Base-by-base conservation (phyloP, 2,888 invertebrate genomes). In the Rotaria sp. region DNA sequence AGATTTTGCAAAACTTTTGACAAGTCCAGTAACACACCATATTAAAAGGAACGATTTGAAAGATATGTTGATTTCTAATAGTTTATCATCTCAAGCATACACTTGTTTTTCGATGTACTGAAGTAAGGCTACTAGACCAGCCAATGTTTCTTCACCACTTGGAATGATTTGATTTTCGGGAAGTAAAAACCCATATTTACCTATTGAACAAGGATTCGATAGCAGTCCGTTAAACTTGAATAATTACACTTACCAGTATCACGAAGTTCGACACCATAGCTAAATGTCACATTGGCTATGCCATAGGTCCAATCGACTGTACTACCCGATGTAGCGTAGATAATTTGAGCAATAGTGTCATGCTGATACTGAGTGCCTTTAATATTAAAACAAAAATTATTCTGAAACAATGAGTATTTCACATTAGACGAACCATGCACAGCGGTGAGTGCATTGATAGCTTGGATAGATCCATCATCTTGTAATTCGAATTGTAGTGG, bases 131-230 rank as follows among this genome's bases (percentile, higher is more conserved):
- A 45, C 1, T 41, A 11, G 8, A 41, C 35, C 80, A 45, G 80
- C 84, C 15, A 86, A 84, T 67, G 86, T 86, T 74, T 86, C 86
- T 50, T 84, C 48, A 48, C 86, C 86, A 21, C 50, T 59, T 52
- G 86, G 86, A 50, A 86, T 86, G 67, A 86, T 86, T 84, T 86
- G 86, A 57, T 86, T 50, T 30, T 59, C 84, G 4, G 86, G 86
- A 4, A 86, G 41, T 45, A 84, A 15, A 86, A 86, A 86, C 38
- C 86, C 86, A 67, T 59, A 52, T 84, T 21, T 24, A 35, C 67
- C 67, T 67, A 67, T 35, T 35, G 30, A 67, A 67, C 5, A 21
- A 67, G 1, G 13, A 67, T 67, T 5, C 1, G 4, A 55, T 4
- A 55, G 8, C 4, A 35, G 18, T 8, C 21, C 18, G 30, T 67